Base-by-base conservation (phyloP, 2,888 invertebrate genomes). In the Drosophila fungiperda region DNA sequence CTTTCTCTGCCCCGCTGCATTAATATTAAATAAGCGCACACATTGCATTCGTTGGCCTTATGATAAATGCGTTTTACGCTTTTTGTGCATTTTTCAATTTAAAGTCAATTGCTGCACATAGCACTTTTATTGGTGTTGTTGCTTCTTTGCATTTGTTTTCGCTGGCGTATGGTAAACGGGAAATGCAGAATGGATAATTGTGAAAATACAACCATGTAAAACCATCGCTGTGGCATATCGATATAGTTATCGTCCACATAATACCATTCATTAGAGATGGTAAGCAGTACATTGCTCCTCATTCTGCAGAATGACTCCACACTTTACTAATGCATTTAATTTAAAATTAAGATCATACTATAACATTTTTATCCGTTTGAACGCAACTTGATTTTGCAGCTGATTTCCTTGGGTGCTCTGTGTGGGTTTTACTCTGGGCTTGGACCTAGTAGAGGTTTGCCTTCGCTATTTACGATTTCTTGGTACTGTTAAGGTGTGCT, bases 121-220 rank as follows among this genome's bases (percentile, higher is more conserved):
- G 62, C 60, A 67, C 60, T 67, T 49, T 38, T 52, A 48, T 52
- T 74, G 20, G 32, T 63, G 49, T 66, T 76, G 38, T 67, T 76
- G 42, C 67, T 45, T 45, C 45, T 74, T 73, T 60, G 52, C 57
- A 77, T 68, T 68, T 76, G 73, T 76, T 76, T 76, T 75, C 58
- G 63, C 66, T 61, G 65, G 23, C 63, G 61, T 58, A 64, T 73
- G 40, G 64, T 73, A 48, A 60, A 48, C 57, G 49, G 42, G 55
- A 63, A 36, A 63, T 35, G 38, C 62, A 59, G 61, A 40, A 59
- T 55, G 57, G 65, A 75, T 75, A 54, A 29, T 58, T 50, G 32
- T 49, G 26, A 57, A 76, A 61, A 76, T 45, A 40, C 73, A 76
- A 62, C 68, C 68, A 29, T 76, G 76, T 35, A 26, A 36, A 33